Evolutionary conservation across 2,888 invertebrate species (phyloP), one percentile per base, ranked within the genome.

Genomic region (Autographa pulchrina): DNA sequence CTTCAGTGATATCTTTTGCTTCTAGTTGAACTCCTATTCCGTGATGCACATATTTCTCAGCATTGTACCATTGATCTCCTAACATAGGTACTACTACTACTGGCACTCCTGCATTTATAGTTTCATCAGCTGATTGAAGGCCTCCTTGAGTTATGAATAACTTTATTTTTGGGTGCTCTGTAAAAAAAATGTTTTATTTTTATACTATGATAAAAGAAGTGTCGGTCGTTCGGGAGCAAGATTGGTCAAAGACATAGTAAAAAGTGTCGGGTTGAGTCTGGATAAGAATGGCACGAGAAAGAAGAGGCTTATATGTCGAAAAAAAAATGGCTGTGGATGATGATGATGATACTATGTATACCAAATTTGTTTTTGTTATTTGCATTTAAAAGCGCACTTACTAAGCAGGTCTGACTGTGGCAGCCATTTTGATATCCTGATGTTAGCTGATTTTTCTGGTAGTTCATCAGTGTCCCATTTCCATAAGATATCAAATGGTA

Each of bases 401-500:
- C 84, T 77, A 0, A 83, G 70, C 0, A 83, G 31, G 60, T 84
- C 83, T 7, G 84, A 88, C 65, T 96, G 96, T 0, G 96, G 95
- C 31, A 96, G 82, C 96, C 96, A 96, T 74, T 94, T 94, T 0
- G 85, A 86, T 54, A 94, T 85, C 65, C 82, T 92, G 0, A 96
- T 91, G 64, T 96, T 96, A 9, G 85, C 62, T 0, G 95, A 86
- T 16, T 83, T 80, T 48, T 85, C 91, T 0, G 89, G 89, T 59
- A 95, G 72, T n/a, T 81, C 86, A 32, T 93, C 93, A 1, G 80
- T 85, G 68, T 94, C 92, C 92, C 92, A 95, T 81, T 95, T 96
- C 94, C 93, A 95, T 13, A 96, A 67, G 5, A 96, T 89, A 66
- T 92, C 88, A 62, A 96, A 95, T 8, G 93, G 93, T 63, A 96